phyloP scores from a whole-genome alignment of 2,113 vertebrate species.

The Oryzias javanicus region DNA sequence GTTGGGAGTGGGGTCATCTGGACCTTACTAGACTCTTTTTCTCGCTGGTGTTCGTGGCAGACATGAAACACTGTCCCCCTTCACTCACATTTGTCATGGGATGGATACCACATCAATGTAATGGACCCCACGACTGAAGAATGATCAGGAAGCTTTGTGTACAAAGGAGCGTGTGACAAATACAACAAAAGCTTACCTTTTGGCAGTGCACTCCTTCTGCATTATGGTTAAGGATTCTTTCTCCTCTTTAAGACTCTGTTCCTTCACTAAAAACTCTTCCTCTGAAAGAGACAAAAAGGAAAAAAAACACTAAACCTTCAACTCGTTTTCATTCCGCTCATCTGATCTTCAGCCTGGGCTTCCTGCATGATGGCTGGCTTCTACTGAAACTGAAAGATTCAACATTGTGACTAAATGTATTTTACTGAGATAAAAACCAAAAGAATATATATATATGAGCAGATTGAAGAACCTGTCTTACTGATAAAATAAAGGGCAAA shows the following conservation, averaged over 20 bases:
- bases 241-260: slow-evolving; percentile 83
- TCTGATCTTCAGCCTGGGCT: slow-evolving; percentile 60
- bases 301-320: slow-evolving; percentile 57
- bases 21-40: too few species aligned
- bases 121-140: too few species aligned
- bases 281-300: slow-evolving; percentile 74
- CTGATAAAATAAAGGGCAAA: slow-evolving; percentile 48
- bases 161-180: slow-evolving; percentile 14
- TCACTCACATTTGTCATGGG: too few species aligned
- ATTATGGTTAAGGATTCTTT: slow-evolving; percentile 84
- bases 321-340: slow-evolving; percentile 33
- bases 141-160: too few species aligned
- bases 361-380: slow-evolving; percentile 38
- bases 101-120: too few species aligned
- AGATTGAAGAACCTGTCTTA: slow-evolving; percentile 62
- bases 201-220: slow-evolving; percentile 92
- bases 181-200: slow-evolving; percentile 82
- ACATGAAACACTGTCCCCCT: too few species aligned
- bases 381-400: slow-evolving; percentile 47
- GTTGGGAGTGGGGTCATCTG: too few species aligned
- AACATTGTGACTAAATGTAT: slow-evolving; percentile 43
- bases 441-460: slow-evolving; percentile 52
- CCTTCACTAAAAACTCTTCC: slow-evolving; percentile 82
- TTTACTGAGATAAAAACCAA: slow-evolving; percentile 63
- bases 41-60: too few species aligned